phyloP scores from a whole-genome alignment of 2,888 invertebrate species.

The Tenthredo mesomela region DNA sequence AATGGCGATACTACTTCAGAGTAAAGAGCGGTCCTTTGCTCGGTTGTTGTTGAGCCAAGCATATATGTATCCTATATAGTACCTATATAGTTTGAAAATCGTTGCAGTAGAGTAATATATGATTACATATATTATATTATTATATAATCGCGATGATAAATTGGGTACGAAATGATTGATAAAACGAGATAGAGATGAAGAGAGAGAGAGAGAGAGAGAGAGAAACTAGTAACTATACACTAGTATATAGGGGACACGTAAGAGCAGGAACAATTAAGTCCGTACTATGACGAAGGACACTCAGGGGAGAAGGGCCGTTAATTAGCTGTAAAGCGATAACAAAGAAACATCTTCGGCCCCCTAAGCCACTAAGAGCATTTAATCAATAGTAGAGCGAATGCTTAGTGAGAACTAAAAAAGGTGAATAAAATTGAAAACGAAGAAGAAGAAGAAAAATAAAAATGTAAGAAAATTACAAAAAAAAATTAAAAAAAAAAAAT shows the following conservation, averaged over 20 bases:
- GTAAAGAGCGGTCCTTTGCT: constrained; percentile 76
- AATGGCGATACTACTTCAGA: constrained; percentile 72
- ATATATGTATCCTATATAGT: too few relatives aligned
- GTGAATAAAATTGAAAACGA: constrained; percentile 15
- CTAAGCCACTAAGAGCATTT: constrained; percentile 73
- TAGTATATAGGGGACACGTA: constrained; percentile 47
- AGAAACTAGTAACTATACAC: constrained; percentile 12
- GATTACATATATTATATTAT: not conserved
- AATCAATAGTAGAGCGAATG: constrained; percentile 74
- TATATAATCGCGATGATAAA: constrained; percentile 3
- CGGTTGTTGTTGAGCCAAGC: constrained; percentile 73
- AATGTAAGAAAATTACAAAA: constrained; percentile 5
- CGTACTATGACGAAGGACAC: constrained; percentile 42
- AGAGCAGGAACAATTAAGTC: constrained; percentile 46
- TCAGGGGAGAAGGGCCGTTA: constrained; percentile 28
- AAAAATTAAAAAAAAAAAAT: constrained; percentile 52
- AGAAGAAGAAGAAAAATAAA: constrained; percentile 32
- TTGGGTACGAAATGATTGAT: not conserved
- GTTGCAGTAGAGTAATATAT: not conserved
- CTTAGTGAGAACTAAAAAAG: constrained; percentile 58
- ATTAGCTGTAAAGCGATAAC: constrained; percentile 34
- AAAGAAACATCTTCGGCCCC: constrained; percentile 59
- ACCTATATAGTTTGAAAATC: constrained; percentile 6
- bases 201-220: constrained; percentile 16
- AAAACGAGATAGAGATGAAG: constrained; percentile 26